Percentiles rank a stretch among this genome's conserved stretches.
These are phyloP conservation scores for Ursus arctos DNA, from an alignment of 2,113 vertebrate species.

Conservation along the genomic window DNA sequence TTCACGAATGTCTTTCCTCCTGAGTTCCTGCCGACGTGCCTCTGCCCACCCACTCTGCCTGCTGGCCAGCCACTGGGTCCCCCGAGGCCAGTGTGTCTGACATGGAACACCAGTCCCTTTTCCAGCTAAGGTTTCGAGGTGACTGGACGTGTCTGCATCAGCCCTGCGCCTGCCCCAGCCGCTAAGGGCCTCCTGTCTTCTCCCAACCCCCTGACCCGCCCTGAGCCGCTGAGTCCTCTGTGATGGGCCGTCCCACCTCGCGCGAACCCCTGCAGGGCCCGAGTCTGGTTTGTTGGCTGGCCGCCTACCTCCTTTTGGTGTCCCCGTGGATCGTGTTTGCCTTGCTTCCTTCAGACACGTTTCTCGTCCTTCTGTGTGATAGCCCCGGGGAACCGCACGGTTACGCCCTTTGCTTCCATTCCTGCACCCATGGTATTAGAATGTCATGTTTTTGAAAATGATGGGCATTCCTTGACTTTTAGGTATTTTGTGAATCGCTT, in stretches of 20 bases:
- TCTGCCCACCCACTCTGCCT: fast-evolving
- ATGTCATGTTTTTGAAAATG: fast-evolving
- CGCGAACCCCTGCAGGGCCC: fast-evolving
- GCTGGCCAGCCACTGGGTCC: fast-evolving
- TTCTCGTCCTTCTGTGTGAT: fast-evolving
- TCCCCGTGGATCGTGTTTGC: fast-evolving
- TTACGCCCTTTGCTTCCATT: fast-evolving
- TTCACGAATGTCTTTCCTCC: fast-evolving
- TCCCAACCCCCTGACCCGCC: fast-evolving
- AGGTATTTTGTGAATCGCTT: not conserved
- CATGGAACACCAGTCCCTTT: fast-evolving
- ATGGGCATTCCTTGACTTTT: not conserved
- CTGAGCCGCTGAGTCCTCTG: fast-evolving
- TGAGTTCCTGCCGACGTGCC: not conserved
- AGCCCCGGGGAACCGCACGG: fast-evolving
- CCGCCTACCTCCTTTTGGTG: fast-evolving
- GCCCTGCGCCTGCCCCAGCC: not conserved
- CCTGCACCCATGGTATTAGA: fast-evolving
- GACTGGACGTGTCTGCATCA: fast-evolving
- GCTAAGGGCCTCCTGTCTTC: fast-evolving
- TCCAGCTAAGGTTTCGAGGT: fast-evolving
- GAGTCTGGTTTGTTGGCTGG: fast-evolving
- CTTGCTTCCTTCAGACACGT: fast-evolving
- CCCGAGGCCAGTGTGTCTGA: fast-evolving
- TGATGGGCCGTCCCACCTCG: fast-evolving